Percentiles rank a stretch among this genome's conserved stretches.
Conservation (phyloP, 2,113 vertebrate species). For the Phrynosoma blainvillii region DNA sequence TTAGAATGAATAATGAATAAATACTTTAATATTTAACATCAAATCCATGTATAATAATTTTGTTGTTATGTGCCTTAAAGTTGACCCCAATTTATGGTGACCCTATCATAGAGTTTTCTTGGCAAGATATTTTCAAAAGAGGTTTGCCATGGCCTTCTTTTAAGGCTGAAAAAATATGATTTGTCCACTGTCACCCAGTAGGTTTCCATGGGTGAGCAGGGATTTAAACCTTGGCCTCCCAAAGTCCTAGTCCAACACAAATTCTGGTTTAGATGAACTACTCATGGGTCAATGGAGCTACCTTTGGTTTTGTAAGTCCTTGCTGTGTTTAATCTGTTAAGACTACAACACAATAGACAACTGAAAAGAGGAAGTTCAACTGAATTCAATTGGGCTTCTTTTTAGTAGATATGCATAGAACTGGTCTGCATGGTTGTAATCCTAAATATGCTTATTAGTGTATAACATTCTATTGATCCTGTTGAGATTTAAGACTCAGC, state of each 20-base stretch:
- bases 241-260: background rate
- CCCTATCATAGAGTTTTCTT: too few species aligned
- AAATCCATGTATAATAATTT: background rate
- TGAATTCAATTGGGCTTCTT: background rate
- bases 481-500: background rate
- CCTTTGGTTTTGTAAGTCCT: background rate
- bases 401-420: background rate
- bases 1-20: background rate
- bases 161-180: too few species aligned
- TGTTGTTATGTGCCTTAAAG: too few species aligned
- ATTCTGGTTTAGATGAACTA: background rate
- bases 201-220: too few species aligned
- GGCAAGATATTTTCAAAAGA: too few species aligned
- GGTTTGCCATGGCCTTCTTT: too few species aligned
- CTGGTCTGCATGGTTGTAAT: background rate
- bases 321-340: background rate
- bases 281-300: background rate
- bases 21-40: background rate
- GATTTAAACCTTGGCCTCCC: too few species aligned
- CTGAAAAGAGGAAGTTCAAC: background rate
- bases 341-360: background rate
- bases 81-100: too few species aligned
- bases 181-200: too few species aligned
- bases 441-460: too few species aligned
- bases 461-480: too few species aligned